A percentile compares a stretch with the other conserved stretches of the same genome.
phyloP scores from a whole-genome alignment of 2,888 invertebrate species.

The Aphelenchoides bicaudatus region DNA sequence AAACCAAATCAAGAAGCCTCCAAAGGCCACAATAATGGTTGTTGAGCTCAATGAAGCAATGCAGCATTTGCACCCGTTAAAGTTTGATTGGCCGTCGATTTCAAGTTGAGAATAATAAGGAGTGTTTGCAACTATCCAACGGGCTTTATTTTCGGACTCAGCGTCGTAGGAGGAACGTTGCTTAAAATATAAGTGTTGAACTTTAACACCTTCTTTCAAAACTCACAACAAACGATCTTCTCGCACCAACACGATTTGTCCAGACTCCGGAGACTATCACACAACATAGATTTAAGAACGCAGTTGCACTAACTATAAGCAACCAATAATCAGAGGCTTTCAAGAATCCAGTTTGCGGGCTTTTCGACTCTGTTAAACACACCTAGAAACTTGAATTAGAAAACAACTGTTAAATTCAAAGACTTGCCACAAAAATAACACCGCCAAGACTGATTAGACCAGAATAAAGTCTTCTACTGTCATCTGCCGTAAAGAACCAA shows the following conservation, averaged over 20 bases:
- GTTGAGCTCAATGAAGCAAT: conserved; percentile 14
- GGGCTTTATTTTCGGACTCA: conserved; percentile 22
- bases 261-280: conserved; percentile 5
- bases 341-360: conserved; percentile 28
- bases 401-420: conserved; percentile 19
- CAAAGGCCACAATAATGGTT: conserved; percentile 21
- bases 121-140: conserved; percentile 27
- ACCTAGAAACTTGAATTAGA: conserved; percentile 11
- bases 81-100: background rate
- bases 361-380: conserved; percentile 7
- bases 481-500: conserved; percentile 23
- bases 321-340: conserved; percentile 33
- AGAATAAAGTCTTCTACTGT: conserved; percentile 15
- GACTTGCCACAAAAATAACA: conserved; percentile 20
- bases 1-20: conserved; percentile 23
- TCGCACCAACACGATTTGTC: background rate
- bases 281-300: conserved; percentile 24
- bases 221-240: too few species aligned
- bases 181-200: background rate
- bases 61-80: conserved; percentile 13
- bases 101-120: conserved; percentile 33
- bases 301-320: conserved; percentile 18
- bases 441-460: conserved; percentile 20
- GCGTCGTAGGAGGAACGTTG: background rate
- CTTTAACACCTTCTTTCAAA: background rate